A percentile compares a stretch with the other conserved stretches of the same genome.
These are phyloP conservation scores for Dipodomys ordii DNA, from an alignment of 2,113 vertebrate genomes.

Conservation along the genomic window DNA sequence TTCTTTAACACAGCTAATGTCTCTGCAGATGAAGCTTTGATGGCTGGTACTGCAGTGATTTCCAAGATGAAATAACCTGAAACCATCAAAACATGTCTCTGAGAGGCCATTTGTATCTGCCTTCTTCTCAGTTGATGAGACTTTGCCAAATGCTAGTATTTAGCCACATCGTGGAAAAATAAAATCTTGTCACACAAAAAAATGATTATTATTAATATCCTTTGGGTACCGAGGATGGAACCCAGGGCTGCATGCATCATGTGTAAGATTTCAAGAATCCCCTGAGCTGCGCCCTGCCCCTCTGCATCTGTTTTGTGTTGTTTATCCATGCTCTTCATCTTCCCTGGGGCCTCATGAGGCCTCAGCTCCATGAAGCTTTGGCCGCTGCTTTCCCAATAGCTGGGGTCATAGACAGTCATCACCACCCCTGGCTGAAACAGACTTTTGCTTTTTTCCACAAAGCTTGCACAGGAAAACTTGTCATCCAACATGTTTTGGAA, in stretches of 20 bases:
- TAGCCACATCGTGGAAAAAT: neutral
- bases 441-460: neutral
- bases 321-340: too few relatives aligned
- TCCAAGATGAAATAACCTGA: conserved; percentile 24
- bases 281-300: too few relatives aligned
- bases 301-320: too few relatives aligned
- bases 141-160: conserved; percentile 34
- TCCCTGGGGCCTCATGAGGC: too few relatives aligned
- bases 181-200: neutral
- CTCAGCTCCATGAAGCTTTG: too few relatives aligned
- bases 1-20: neutral
- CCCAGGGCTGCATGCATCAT: too few relatives aligned
- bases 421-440: neutral
- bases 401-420: too few relatives aligned
- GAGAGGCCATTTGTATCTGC: neutral
- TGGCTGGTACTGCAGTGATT: neutral
- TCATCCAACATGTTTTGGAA: neutral
- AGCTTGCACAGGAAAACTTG: neutral
- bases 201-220: neutral
- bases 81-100: neutral
- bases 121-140: neutral
- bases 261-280: too few relatives aligned
- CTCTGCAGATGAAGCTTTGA: neutral
- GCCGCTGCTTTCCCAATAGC: too few relatives aligned
- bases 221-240: too few relatives aligned